Conservation (phyloP, 2,888 invertebrate species). For the Clanis bilineata region DNA sequence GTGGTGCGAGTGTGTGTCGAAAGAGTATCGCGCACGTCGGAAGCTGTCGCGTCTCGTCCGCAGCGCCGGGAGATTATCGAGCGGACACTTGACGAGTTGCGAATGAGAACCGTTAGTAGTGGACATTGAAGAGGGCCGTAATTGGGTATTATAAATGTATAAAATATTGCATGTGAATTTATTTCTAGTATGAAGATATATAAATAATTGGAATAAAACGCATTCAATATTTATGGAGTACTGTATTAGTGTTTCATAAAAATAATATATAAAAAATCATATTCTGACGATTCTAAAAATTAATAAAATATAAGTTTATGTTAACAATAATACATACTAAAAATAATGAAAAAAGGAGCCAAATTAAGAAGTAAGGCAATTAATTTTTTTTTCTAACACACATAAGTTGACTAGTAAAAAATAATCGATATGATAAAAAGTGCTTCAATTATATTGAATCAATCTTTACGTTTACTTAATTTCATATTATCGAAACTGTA, state of each 20-base stretch:
- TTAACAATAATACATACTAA: too few relatives aligned
- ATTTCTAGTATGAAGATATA: too few relatives aligned
- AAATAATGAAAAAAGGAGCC: too few relatives aligned
- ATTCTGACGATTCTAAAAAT: too few relatives aligned
- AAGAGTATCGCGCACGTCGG: constrained; percentile 48
- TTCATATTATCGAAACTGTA: constrained; percentile 10
- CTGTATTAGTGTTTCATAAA: neutral
- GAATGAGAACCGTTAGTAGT: constrained; percentile 27
- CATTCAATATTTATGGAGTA: neutral
- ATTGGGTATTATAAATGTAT: constrained; percentile 11
- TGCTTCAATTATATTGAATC: neutral
- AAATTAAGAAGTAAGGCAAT: too few relatives aligned
- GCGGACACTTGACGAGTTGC: constrained; percentile 36
- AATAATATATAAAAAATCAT: too few relatives aligned
- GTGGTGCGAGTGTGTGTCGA: constrained; percentile 30
- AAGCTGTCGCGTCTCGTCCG: constrained; percentile 40
- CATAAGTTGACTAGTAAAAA: too few relatives aligned
- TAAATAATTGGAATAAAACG: too few relatives aligned
- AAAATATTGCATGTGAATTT: neutral
- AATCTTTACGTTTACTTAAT: neutral
- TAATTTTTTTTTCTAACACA: too few relatives aligned
- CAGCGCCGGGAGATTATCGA: constrained; percentile 42
- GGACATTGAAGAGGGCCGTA: constrained; percentile 19
- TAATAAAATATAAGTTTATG: too few relatives aligned
- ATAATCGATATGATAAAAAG: too few relatives aligned